Conservation (phyloP, 1,140 invertebrate species). For the Charaxes varanes region DNA sequence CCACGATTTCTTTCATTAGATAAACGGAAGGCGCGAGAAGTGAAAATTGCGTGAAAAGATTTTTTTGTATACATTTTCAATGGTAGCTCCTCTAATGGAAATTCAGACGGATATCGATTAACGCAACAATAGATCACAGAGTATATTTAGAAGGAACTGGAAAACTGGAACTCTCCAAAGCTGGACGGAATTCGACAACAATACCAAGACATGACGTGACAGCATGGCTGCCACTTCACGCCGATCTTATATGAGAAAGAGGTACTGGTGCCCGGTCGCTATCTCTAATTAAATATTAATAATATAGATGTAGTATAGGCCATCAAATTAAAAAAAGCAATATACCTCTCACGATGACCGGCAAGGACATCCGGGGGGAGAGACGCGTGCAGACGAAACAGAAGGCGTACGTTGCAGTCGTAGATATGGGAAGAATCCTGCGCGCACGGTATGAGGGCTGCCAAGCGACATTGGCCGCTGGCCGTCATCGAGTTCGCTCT, state of each 20-base stretch:
- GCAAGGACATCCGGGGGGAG: constrained; percentile 92
- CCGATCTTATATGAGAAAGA: no score
- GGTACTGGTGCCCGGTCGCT: no score
- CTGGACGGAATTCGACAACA: no score
- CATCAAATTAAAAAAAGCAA: no score
- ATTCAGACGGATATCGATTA: constrained; percentile 30
- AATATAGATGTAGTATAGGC: no score
- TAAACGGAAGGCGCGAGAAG: constrained; percentile 59
- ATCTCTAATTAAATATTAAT: no score
- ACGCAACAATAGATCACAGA: constrained; percentile 17
- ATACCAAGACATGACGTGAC: no score
- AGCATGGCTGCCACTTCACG: no score
- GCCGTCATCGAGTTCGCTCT: constrained; percentile 97
- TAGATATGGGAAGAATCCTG: constrained; percentile 97
- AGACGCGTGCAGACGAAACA: constrained; percentile 95
- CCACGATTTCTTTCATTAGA: constrained; percentile 51
- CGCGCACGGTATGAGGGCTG: constrained; percentile 97
- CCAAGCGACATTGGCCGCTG: constrained; percentile 95
- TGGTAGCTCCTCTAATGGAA: constrained; percentile 38
- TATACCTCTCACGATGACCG: constrained; percentile 91
- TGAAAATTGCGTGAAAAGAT: constrained; percentile 57
- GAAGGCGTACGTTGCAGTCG: constrained; percentile 95
- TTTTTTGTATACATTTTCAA: constrained; percentile 38
- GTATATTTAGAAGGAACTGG: no score
- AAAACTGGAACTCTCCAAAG: no score